Base-by-base conservation (phyloP, 2,888 invertebrate genomes). In the Phorcus lineatus region DNA sequence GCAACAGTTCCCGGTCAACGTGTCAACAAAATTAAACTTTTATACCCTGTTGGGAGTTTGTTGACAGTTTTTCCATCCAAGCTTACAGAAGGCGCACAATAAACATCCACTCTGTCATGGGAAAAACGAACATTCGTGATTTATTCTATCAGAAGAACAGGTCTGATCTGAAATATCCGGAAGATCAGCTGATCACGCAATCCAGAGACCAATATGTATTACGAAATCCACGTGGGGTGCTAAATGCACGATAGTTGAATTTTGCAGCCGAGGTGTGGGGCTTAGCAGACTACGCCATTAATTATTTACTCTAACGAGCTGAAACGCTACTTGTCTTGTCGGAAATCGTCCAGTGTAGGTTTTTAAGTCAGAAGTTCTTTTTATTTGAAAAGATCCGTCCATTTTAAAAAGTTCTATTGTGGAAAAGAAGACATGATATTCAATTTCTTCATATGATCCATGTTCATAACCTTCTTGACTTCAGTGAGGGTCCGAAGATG, bases 201-300 rank as follows among this genome's bases (percentile, higher is more conserved):
- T 24, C 9, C 16, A 62, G 24, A 24, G 28, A 62, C 16, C 28
- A 16, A 62, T 28, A 62, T 62, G 62, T 47, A 62, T 62, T 28
- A 62, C 62, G 24, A 6, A 17, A 16, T 62, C 28, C 62, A 28
- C 62, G 16, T 13, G 62, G 28, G 62, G 62, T 62, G 62, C 28
- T 62, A 28, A 62, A 62, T 62, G 62, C 62, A 62, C 62, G 62
- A 28, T 28, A 62, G 62, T 62, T 62, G 62, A 62, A 62, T 62
- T 62, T 62, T 62, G 28, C 62, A 62, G 62, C 24, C 28, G 62
- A 62, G 62, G 62, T 62, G 62, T 62, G 62, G 28, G 24, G 28
- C 16, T 28, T 62, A 24, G 62, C 62, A 28, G 22, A n/a, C 62
- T 24, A 16, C 16, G 28, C 28, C 62, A 62, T 62, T 62, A 62